Conservation (phyloP, 2,797 vertebrate genomes). For the Melanotaenia parkinsoni region DNA sequence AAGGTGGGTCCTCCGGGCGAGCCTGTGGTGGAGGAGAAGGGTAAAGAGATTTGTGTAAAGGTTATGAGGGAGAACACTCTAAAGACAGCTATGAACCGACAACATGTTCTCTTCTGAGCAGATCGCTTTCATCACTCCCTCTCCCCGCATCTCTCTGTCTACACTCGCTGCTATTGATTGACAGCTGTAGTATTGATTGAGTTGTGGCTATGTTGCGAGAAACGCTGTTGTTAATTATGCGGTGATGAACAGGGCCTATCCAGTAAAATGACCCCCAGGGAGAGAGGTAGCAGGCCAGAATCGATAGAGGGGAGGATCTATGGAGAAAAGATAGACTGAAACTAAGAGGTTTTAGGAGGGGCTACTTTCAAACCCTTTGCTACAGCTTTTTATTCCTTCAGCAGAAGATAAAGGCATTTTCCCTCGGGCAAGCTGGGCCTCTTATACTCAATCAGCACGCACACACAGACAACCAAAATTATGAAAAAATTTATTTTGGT, state of each 20-base stretch:
- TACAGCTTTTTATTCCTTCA: conserved; percentile 47
- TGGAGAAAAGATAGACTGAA: conserved; percentile 73
- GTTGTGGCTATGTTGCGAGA: conserved; percentile 69
- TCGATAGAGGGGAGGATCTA: conserved; percentile 77
- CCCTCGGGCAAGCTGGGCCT: conserved; percentile 34
- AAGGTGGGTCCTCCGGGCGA: conserved; percentile 84
- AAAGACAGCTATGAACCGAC: conserved; percentile 47
- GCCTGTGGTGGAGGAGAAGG: conserved; percentile 43
- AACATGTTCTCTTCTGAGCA: conserved; percentile 36
- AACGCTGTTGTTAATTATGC: conserved; percentile 84
- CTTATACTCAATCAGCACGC: conserved; percentile 41
- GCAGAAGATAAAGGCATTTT: conserved; percentile 50
- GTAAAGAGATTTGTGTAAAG: conserved; percentile 60
- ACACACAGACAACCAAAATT: conserved; percentile 29
- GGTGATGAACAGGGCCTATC: conserved; percentile 82
- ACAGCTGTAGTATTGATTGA: conserved; percentile 79
- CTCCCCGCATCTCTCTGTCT: conserved; percentile 21
- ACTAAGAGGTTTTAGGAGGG: conserved; percentile 47
- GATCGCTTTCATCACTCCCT: conserved; percentile 46
- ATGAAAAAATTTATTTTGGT: conserved; percentile 2
- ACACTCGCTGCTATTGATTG: conserved; percentile 72
- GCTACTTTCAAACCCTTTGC: conserved; percentile 29
- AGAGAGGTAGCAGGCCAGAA: conserved; percentile 58
- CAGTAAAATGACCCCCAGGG: conserved; percentile 80
- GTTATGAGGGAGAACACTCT: conserved; percentile 56